Percentiles rank a stretch among this genome's conserved stretches.
Evolutionary conservation across 2,888 invertebrate genomes (phyloP).

Genomic region (Candidula unifasciata): DNA sequence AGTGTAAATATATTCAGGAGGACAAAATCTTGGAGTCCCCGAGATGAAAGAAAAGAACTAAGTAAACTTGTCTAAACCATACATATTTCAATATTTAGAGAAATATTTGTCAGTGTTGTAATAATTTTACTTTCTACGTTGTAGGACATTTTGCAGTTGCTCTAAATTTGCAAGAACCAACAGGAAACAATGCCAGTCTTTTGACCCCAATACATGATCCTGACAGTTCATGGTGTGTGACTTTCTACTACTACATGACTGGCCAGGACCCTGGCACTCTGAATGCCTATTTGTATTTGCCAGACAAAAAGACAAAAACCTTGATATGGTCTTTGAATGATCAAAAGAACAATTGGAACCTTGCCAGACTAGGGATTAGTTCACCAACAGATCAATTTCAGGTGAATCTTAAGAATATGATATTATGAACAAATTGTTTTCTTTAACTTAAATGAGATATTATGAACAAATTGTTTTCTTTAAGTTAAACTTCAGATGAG

Average conservation of each 20-base stretch:
- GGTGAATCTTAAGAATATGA: too few relatives aligned
- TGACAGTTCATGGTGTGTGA: conserved; percentile 64
- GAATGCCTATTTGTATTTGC: conserved; percentile 57
- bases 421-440: too few relatives aligned
- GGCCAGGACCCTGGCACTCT: conserved; percentile 65
- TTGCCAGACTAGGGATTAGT: conserved; percentile 59
- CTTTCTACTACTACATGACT: conserved; percentile 74
- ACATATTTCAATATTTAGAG: background rate
- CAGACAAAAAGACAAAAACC: conserved; percentile 56
- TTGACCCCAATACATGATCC: conserved; percentile 54
- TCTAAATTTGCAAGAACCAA: conserved; percentile 81
- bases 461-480: too few relatives aligned
- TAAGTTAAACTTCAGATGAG: too few relatives aligned
- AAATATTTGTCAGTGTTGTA: background rate
- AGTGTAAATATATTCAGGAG: too few relatives aligned
- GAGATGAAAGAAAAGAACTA: too few relatives aligned
- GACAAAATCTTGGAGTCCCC: too few relatives aligned
- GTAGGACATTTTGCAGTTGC: conserved; percentile 79
- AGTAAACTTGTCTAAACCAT: too few relatives aligned
- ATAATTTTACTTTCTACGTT: background rate
- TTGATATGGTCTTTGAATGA: conserved; percentile 64
- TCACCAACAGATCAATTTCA: conserved; percentile 28
- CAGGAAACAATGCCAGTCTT: conserved; percentile 76
- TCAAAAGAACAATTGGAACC: conserved; percentile 64
- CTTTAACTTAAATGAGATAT: too few relatives aligned